phyloP scores from a whole-genome alignment of 2,888 invertebrate genomes.

The Melanargia galathea region DNA sequence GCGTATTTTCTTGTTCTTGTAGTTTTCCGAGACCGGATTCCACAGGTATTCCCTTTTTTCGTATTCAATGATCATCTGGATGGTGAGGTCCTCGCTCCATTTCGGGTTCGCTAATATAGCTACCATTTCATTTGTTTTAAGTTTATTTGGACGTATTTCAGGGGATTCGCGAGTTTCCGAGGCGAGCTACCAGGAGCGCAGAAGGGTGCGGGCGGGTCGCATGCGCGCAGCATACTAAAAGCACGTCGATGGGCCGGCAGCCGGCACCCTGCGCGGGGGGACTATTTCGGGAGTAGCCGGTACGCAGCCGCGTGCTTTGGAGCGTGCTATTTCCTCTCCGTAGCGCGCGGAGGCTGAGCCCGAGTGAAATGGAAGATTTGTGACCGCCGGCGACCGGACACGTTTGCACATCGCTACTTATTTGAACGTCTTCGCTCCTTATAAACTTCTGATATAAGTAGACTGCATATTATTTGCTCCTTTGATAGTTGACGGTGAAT shows the following conservation, averaged over 20 bases:
- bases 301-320: slow-evolving; percentile 81
- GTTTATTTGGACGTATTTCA: slow-evolving; percentile 46
- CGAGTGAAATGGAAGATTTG: slow-evolving; percentile 82
- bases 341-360: slow-evolving; percentile 74
- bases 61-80: slow-evolving; percentile 79
- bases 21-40: slow-evolving; percentile 78
- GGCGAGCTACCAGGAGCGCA: slow-evolving; percentile 67
- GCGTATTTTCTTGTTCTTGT: slow-evolving; percentile 78
- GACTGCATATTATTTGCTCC: background rate
- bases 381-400: slow-evolving; percentile 57
- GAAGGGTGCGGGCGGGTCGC: slow-evolving; percentile 81
- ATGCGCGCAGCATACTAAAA: slow-evolving; percentile 83
- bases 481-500: background rate
- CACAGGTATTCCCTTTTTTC: slow-evolving; percentile 78
- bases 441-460: slow-evolving; percentile 19
- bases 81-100: slow-evolving; percentile 79
- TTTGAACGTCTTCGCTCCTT: slow-evolving; percentile 26
- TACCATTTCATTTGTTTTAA: slow-evolving; percentile 70
- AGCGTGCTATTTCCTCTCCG: slow-evolving; percentile 80
- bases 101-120: slow-evolving; percentile 78
- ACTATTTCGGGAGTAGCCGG: slow-evolving; percentile 82
- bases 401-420: slow-evolving; percentile 37
- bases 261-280: slow-evolving; percentile 71
- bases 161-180: slow-evolving; percentile 62
- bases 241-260: slow-evolving; percentile 79